Percentiles rank a stretch among this genome's conserved stretches.
phyloP scores from a whole-genome alignment of 2,888 invertebrate genomes.

The Ormia ochracea region DNA sequence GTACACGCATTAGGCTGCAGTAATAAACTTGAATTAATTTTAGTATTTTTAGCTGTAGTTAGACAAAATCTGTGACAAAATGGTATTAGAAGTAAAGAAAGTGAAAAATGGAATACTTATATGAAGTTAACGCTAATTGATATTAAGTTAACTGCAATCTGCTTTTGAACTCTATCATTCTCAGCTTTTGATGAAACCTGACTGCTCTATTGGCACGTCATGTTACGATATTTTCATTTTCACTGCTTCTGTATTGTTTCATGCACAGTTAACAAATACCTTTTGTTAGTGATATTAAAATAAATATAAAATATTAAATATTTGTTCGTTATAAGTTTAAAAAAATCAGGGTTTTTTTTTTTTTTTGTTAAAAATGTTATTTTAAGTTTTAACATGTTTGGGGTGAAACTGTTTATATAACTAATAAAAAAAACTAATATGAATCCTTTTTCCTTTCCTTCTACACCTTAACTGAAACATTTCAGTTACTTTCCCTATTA shows the following conservation, averaged over 20 bases:
- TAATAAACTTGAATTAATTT: conserved; percentile 15
- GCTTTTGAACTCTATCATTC: background rate
- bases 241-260: background rate
- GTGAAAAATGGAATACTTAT: background rate
- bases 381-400: conserved; percentile 4
- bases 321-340: conserved; percentile 30
- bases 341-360: conserved; percentile 41
- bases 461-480: too few relatives aligned
- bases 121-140: background rate
- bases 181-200: background rate
- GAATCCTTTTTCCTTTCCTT: too few relatives aligned
- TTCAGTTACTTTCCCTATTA: background rate
- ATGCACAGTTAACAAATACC: background rate
- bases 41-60: conserved; percentile 43
- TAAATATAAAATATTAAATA: conserved; percentile 28
- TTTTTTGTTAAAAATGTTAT: too few relatives aligned
- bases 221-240: background rate
- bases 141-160: background rate
- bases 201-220: background rate
- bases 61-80: conserved; percentile 31
- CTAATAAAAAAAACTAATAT: too few relatives aligned
- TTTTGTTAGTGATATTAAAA: conserved; percentile 54
- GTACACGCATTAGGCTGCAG: background rate
- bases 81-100: background rate
- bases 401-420: background rate